A percentile compares a stretch with the other conserved stretches of the same genome.
phyloP scores from a whole-genome alignment of 2,888 invertebrate species.

The Catocala sponsa region DNA sequence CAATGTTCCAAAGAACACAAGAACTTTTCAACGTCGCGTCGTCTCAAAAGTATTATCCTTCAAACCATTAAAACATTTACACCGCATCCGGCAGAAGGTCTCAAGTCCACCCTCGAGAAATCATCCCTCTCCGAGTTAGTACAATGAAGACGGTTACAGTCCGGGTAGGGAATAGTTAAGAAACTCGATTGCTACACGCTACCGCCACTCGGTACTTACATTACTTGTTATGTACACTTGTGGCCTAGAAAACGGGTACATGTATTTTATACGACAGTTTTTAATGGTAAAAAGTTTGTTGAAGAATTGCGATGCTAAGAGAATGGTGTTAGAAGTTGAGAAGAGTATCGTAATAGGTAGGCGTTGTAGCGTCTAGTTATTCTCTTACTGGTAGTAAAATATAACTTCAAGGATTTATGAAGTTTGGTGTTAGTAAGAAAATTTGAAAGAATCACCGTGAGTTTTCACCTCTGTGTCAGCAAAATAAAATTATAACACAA shows the following conservation, averaged over 20 bases:
- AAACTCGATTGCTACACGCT: conserved; percentile 47
- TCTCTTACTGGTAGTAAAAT: too few species aligned
- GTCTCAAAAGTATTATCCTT: conserved; percentile 5
- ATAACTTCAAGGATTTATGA: too few species aligned
- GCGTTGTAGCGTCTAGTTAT: too few species aligned
- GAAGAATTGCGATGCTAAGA: too few species aligned
- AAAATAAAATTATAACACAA: too few species aligned
- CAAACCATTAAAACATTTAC: conserved; percentile 16
- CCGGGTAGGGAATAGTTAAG: conserved; percentile 50
- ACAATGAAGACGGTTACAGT: conserved; percentile 38
- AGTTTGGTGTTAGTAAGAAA: too few species aligned
- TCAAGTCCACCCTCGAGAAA: conserved; percentile 41
- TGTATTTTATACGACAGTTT: conserved; percentile 19
- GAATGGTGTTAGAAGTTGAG: too few species aligned
- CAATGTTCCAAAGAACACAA: not conserved
- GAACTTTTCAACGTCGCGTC: not conserved
- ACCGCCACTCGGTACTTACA: conserved; percentile 44
- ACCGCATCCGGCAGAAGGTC: conserved; percentile 6
- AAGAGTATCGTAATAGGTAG: too few species aligned
- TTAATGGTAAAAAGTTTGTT: conserved; percentile 26
- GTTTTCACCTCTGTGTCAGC: too few species aligned
- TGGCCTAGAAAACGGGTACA: conserved; percentile 22
- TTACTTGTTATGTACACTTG: conserved; percentile 34
- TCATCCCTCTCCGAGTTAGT: conserved; percentile 41
- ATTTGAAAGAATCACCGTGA: too few species aligned